These are phyloP conservation scores for Tanytarsus gracilentus DNA, from an alignment of 2,888 invertebrate genomes.

Conservation along the genomic window DNA sequence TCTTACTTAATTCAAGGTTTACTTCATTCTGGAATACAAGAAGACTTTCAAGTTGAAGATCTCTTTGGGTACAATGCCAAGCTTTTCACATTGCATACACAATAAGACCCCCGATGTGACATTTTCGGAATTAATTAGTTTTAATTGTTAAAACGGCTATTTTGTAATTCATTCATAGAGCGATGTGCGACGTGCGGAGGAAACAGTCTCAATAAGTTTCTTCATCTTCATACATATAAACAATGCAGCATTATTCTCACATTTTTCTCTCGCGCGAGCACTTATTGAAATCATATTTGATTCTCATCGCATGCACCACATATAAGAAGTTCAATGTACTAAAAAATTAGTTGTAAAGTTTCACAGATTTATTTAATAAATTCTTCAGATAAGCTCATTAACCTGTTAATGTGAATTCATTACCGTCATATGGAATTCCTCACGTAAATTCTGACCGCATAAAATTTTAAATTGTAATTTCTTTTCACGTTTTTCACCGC, in stretches of 20 bases:
- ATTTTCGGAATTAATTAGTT: not conserved
- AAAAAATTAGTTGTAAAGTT: not conserved
- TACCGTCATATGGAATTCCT: no score
- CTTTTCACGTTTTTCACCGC: not conserved
- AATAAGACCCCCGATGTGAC: not conserved
- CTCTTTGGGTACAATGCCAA: no score
- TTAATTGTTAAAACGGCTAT: not conserved
- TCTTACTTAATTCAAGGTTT: no score
- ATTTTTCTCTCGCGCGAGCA: no score
- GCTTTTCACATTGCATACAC: not conserved
- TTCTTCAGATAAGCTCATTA: constrained; percentile 16
- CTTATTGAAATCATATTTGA: no score
- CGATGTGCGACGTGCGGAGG: not conserved
- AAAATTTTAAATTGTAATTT: no score
- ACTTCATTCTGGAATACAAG: no score
- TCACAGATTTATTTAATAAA: not conserved
- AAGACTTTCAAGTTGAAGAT: no score
- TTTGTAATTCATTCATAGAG: not conserved
- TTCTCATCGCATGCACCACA: not conserved
- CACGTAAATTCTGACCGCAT: no score
- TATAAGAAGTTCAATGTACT: not conserved
- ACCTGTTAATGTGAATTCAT: constrained; percentile 10
- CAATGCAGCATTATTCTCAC: no score
- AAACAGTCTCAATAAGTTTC: not conserved
- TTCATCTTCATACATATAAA: constrained; percentile 3